Conservation (phyloP, 1,140 invertebrate species). For the Macrotrachela quadricornifera region DNA sequence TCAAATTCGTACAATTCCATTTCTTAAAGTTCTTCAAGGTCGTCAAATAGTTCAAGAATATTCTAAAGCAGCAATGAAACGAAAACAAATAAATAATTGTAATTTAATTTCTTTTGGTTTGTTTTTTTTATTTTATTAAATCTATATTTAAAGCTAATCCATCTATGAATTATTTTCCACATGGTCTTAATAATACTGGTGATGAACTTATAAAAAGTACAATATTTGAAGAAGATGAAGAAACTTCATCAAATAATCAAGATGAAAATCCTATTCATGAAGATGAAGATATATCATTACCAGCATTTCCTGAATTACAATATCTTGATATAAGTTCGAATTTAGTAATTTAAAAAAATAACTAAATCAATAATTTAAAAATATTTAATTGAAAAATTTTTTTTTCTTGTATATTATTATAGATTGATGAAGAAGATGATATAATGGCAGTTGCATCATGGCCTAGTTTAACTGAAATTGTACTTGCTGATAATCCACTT, state of each 20-base stretch:
- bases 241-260: no score
- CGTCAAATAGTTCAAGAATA: constrained; percentile 10
- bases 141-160: no score
- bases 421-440: constrained; percentile 24
- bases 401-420: no score
- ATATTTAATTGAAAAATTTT: neutral
- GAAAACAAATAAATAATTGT: neutral
- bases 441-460: constrained; percentile 24
- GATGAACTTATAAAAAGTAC: no score
- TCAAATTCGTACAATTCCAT: constrained; percentile 21
- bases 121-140: no score
- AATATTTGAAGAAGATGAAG: no score
- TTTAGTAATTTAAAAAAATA: constrained; percentile 13
- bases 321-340: constrained; percentile 24
- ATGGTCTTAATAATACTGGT: no score
- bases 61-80: neutral
- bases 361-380: no score
- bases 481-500: constrained; percentile 26
- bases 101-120: no score
- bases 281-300: no score
- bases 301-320: constrained; percentile 15
- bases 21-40: constrained; percentile 22
- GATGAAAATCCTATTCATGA: no score
- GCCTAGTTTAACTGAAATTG: constrained; percentile 24
- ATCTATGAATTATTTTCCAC: no score